These are phyloP conservation scores for Hemaris fuciformis DNA, from an alignment of 2,888 invertebrate species.

Conservation along the genomic window DNA sequence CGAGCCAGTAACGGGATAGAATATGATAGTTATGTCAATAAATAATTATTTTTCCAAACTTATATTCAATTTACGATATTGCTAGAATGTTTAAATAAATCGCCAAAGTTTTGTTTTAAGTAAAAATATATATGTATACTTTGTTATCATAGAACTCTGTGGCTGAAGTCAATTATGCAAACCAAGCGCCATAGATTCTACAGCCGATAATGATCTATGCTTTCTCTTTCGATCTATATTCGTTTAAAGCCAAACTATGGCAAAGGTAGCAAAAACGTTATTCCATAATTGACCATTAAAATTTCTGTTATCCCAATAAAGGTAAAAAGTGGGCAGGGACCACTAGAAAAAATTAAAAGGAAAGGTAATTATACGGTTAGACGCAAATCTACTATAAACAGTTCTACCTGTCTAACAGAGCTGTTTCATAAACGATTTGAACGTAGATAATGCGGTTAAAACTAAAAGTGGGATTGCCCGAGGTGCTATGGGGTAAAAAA, in stretches of 20 bases:
- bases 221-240: not conserved
- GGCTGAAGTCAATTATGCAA: not conserved
- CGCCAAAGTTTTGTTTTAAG: too few species aligned
- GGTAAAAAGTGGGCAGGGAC: not conserved
- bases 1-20: too few species aligned
- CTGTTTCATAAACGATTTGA: not conserved
- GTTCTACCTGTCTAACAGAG: constrained; percentile 5
- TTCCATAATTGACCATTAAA: not conserved
- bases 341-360: not conserved
- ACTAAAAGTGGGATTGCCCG: too few species aligned
- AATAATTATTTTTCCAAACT: too few species aligned
- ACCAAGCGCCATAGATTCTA: not conserved
- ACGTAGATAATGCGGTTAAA: not conserved
- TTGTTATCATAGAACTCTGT: too few species aligned
- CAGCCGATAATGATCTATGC: not conserved
- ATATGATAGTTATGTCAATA: too few species aligned
- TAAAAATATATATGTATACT: too few species aligned
- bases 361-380: not conserved
- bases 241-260: not conserved
- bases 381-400: not conserved
- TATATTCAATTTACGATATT: too few species aligned
- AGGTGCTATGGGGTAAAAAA: not conserved
- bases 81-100: too few species aligned
- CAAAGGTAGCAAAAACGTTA: not conserved
- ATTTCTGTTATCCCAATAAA: not conserved